Evolutionary conservation across 1,140 invertebrate genomes (phyloP).

Genomic region (Ceratosolen solmsi): DNA sequence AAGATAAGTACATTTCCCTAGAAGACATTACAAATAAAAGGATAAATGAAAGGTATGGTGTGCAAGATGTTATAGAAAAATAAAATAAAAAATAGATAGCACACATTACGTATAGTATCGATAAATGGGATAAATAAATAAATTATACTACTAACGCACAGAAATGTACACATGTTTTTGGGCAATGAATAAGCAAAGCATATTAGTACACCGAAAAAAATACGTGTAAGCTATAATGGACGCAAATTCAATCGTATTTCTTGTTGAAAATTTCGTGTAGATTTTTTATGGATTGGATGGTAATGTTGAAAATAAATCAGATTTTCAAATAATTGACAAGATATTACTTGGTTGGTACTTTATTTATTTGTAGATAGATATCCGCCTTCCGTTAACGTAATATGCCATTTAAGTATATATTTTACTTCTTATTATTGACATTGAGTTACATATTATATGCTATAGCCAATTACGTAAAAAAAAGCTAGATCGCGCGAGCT

Average conservation of each 20-base stretch:
- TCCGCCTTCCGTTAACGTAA: no score
- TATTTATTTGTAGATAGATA: constrained; percentile 10
- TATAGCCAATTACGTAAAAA: no score
- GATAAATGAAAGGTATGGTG: background rate
- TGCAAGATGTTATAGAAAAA: background rate
- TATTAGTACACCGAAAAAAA: constrained; percentile 33
- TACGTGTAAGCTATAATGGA: background rate
- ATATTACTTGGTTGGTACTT: constrained; percentile 8
- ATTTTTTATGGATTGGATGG: constrained; percentile 68
- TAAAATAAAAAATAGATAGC: no score
- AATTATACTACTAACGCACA: constrained; percentile 26
- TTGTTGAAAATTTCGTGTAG: constrained; percentile 60
- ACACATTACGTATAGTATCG: background rate
- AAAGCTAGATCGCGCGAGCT: no score
- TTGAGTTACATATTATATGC: no score
- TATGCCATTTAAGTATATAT: no score
- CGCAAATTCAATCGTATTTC: constrained; percentile 34
- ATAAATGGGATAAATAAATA: background rate
- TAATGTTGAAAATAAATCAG: constrained; percentile 67
- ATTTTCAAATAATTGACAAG: constrained; percentile 61
- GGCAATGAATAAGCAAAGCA: constrained; percentile 42
- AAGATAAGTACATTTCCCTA: constrained; percentile 23
- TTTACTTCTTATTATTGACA: no score
- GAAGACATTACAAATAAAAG: background rate
- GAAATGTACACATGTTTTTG: constrained; percentile 31